Percentiles rank a stretch among this genome's conserved stretches.
These are phyloP conservation scores for Bombus pyrosoma DNA, from an alignment of 1,140 invertebrate species.

Conservation along the genomic window DNA sequence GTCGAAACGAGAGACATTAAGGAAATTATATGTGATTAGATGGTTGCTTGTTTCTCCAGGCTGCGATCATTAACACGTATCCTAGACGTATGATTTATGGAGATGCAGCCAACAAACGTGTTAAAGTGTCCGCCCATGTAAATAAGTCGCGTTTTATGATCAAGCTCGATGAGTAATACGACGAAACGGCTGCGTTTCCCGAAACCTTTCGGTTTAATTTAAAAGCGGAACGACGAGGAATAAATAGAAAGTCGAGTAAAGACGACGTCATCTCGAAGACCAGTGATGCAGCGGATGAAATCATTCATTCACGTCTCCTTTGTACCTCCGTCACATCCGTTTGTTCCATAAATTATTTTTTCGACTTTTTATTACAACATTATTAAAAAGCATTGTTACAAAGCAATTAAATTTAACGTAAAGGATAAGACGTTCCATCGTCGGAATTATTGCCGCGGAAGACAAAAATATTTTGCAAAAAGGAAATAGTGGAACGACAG, in stretches of 20 bases:
- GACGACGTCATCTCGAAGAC: background rate
- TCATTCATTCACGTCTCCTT: background rate
- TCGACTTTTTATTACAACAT: too few species aligned
- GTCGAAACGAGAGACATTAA: background rate
- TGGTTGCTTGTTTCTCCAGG: background rate
- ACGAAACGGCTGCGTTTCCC: background rate
- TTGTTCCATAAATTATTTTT: background rate
- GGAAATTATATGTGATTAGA: background rate
- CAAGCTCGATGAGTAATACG: background rate
- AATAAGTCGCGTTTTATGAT: background rate
- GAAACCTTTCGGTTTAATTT: background rate
- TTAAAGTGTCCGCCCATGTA: background rate
- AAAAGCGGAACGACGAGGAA: background rate
- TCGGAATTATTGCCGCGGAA: too few species aligned
- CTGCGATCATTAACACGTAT: background rate
- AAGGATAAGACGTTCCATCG: too few species aligned
- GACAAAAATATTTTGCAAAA: background rate
- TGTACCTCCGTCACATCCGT: background rate
- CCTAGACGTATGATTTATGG: too few species aligned
- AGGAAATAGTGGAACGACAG: background rate
- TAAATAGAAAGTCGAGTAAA: conserved; percentile 44
- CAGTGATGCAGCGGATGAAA: background rate
- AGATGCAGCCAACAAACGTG: background rate
- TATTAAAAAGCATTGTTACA: too few species aligned
- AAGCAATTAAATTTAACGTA: too few species aligned